These are phyloP conservation scores for Halichondria panicea DNA, from an alignment of 37 sponge, comb jelly and placozoan species.

Conservation along the genomic window DNA sequence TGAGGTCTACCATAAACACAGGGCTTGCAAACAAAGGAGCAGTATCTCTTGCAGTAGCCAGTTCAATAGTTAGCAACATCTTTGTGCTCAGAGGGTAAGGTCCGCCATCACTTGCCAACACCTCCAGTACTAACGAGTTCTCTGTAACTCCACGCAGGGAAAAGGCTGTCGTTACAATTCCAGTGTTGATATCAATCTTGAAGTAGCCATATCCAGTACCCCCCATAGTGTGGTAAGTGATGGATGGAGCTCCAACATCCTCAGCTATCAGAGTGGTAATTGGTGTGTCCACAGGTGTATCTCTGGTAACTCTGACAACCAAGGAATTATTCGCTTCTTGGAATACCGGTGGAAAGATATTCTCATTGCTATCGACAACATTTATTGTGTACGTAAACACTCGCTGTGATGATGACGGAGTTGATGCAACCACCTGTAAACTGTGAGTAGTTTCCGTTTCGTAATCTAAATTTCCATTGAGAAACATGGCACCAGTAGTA, in stretches of 20 bases:
- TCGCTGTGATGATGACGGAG: no score
- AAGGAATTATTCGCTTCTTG: not conserved
- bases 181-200: conserved; percentile 13
- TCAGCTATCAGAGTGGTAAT: conserved; percentile 32
- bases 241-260: conserved; percentile 18
- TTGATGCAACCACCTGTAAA: no score
- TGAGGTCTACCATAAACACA: conserved; percentile 7
- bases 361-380: conserved; percentile 43
- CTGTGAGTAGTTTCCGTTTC: conserved; percentile 3
- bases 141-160: conserved; percentile 6
- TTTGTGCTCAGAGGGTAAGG: conserved; percentile 7
- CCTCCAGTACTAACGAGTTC: conserved; percentile 3
- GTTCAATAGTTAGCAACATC: conserved; percentile 18
- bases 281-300: conserved; percentile 14
- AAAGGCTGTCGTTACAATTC: conserved; percentile 23
- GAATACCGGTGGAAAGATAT: conserved; percentile 53
- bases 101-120: conserved; percentile 23
- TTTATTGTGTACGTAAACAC: conserved; percentile 11
- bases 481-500: conserved; percentile 46
- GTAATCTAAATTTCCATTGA: conserved; percentile 27
- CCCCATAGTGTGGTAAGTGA: conserved; percentile 47
- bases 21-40: conserved; percentile 44
- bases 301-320: conserved; percentile 3
- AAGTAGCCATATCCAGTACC: conserved; percentile 72
- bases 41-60: conserved; percentile 4